Base-by-base conservation (phyloP, 2,888 invertebrate species). In the Tiliacea citrago region DNA sequence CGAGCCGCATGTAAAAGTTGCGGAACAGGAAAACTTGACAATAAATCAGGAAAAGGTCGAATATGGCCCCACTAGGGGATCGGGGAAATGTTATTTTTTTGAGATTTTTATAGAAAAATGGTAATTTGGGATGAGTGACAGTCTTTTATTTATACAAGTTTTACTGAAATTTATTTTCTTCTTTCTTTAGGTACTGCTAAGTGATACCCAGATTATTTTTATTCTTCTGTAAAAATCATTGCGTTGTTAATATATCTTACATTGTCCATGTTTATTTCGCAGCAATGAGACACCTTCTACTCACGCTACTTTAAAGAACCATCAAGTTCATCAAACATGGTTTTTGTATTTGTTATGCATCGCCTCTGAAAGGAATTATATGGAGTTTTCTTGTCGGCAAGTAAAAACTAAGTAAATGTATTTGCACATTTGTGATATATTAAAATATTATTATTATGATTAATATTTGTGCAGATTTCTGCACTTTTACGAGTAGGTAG, bases 41-140 rank as follows among this genome's bases (percentile, higher is more conserved):
- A 94, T 95, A 95, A 95, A 95, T 95, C 95, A 95, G 87, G 90
- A 91, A 94, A 94, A 93, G 93, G 94, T 92, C 93, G 93, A 92
- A 93, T 92, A 91, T 92, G 90, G 77, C 91, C 92, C 88, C 93
- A 88, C 81, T 81, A 67, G 85, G 92, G 92, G 91, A 91, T 87
- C 89, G 84, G 88, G 82, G 82, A 88, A 88, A 88, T 89, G 87
- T 77, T 87, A 71, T 85, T 88, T 89, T 89, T 84, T 77, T 75
- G 75, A n/a, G 51, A 81, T 84, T 89, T 89, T 84, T 75, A 85
- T 83, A 81, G 77, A 82, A 82, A 77, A 76, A 83, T 87, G 76
- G 70, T 76, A 82, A 86, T 86, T 70, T 77, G 45, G 68, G 65
- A 71, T 68, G 63, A 74, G 75, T 66, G 74, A 49, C 73, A 77